Conservation (phyloP, 2,113 vertebrate genomes). For the Orthochromis indermauri region DNA sequence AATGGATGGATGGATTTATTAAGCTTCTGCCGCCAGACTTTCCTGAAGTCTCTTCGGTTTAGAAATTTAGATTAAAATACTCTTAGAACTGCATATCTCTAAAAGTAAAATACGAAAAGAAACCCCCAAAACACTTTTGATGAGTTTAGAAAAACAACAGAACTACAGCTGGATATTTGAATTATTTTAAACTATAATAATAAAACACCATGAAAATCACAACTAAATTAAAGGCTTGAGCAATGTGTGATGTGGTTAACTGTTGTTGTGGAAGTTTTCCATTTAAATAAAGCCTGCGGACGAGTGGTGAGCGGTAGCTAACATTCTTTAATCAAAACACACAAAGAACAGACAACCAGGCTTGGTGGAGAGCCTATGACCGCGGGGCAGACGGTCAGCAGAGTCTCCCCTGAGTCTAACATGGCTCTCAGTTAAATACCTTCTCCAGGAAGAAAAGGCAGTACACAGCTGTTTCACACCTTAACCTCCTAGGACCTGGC, state of each 20-base stretch:
- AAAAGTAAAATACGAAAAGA: background rate
- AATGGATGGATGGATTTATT: background rate
- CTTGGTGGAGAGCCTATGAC: background rate
- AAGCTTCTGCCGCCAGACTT: background rate
- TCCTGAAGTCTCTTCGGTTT: background rate
- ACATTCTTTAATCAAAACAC: background rate
- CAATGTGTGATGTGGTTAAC: background rate
- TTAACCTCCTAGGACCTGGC: background rate
- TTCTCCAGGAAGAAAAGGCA: background rate
- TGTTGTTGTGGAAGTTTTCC: background rate
- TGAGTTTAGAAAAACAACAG: background rate
- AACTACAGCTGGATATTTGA: background rate
- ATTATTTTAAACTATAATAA: background rate
- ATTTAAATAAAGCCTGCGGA: background rate
- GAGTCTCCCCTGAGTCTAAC: background rate
- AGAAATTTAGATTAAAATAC: background rate
- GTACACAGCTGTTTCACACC: background rate
- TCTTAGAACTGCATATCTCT: background rate
- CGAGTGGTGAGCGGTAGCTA: background rate
- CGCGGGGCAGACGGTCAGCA: rapidly evolving
- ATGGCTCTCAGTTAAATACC: background rate
- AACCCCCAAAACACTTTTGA: background rate
- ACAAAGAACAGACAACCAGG: background rate
- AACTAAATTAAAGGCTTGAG: background rate
- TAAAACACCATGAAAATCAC: background rate